phyloP scores from a whole-genome alignment of 2,888 invertebrate genomes.

The Myopa tessellatipennis region DNA sequence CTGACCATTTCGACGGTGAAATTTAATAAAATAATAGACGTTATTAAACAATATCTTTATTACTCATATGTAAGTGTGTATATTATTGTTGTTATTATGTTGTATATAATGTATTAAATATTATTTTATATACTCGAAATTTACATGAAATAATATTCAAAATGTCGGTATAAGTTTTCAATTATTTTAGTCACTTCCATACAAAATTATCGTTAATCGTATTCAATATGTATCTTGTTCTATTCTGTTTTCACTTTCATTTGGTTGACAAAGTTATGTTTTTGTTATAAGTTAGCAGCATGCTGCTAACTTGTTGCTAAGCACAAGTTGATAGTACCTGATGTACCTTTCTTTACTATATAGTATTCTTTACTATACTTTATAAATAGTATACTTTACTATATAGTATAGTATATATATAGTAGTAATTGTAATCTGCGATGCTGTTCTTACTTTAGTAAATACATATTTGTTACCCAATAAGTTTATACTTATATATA shows the following conservation, averaged over 20 bases:
- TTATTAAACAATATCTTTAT: conserved; percentile 39
- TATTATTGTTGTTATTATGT: conserved; percentile 39
- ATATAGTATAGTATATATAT: no score
- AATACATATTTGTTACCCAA: not conserved
- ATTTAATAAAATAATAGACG: not conserved
- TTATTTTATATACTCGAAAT: conserved; percentile 41
- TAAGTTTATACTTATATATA: not conserved
- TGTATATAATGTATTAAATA: conserved; percentile 51
- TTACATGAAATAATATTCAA: conserved; percentile 33
- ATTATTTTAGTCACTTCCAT: conserved; percentile 19
- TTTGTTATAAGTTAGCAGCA: no score
- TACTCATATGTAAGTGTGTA: conserved; percentile 47
- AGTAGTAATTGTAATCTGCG: no score
- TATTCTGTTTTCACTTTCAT: no score
- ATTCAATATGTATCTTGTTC: conserved; percentile 1
- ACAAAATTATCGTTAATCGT: conserved; percentile 34
- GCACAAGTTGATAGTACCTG: not conserved
- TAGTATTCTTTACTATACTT: no score
- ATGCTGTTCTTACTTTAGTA: not conserved
- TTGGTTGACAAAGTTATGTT: not conserved
- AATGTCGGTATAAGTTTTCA: conserved; percentile 15
- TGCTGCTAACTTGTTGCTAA: no score
- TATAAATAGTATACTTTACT: no score
- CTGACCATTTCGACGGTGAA: not conserved
- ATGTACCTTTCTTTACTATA: conserved; percentile 14